Evolutionary conservation across 1,140 invertebrate species (phyloP).

Genomic region (Drosophila ananassae): DNA sequence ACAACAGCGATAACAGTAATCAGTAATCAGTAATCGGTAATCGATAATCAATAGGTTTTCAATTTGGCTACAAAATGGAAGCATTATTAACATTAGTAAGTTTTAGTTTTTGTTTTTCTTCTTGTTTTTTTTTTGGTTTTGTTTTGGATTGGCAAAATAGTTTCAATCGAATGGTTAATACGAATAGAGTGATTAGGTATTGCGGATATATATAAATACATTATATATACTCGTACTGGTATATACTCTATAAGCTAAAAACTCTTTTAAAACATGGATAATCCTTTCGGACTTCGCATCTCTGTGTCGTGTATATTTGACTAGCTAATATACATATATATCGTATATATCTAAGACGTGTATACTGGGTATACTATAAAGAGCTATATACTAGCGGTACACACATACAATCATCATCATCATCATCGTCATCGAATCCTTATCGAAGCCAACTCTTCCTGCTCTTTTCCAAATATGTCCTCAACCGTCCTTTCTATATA

Average conservation of each 20-base stretch:
- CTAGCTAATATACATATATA: constrained; percentile 40
- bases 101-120: constrained; percentile 11
- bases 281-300: not conserved
- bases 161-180: constrained; percentile 37
- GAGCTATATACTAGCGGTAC: constrained; percentile 23
- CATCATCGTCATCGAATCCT: constrained; percentile 2
- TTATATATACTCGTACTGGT: constrained; percentile 8
- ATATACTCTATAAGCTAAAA: constrained; percentile 31
- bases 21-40: constrained; percentile 29
- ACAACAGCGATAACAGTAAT: constrained; percentile 63
- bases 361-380: constrained; percentile 45
- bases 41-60: constrained; percentile 27
- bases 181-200: constrained; percentile 30
- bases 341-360: constrained; percentile 19
- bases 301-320: constrained; percentile 39
- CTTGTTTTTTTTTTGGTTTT: constrained; percentile 7
- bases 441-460: constrained; percentile 12
- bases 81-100: constrained; percentile 48
- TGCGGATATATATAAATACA: constrained; percentile 8
- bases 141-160: constrained; percentile 61
- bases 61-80: constrained; percentile 74
- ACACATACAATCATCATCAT: not conserved
- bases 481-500: constrained; percentile 41
- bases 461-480: constrained; percentile 6
- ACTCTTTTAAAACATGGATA: constrained; percentile 32